These are phyloP conservation scores for Ophion costatus DNA, from an alignment of 2,888 invertebrate species.

Conservation along the genomic window DNA sequence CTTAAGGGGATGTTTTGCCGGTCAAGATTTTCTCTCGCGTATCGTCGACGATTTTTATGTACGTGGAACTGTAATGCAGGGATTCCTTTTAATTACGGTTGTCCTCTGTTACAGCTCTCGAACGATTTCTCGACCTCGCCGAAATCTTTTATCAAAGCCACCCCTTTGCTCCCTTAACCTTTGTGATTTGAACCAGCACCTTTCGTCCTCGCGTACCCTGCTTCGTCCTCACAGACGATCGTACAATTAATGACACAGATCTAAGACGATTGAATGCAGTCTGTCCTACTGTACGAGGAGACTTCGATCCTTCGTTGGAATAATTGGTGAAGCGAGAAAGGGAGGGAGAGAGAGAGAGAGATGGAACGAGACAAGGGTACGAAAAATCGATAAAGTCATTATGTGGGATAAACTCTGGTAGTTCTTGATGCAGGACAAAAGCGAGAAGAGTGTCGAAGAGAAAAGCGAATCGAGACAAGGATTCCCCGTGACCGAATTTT, in stretches of 20 bases:
- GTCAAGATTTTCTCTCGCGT: background rate
- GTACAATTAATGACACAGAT: slow-evolving; percentile 62
- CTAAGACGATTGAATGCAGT: slow-evolving; percentile 48
- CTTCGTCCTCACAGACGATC: slow-evolving; percentile 37
- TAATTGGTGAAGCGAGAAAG: background rate
- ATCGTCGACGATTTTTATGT: slow-evolving; percentile 38
- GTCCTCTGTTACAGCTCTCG: slow-evolving; percentile 11
- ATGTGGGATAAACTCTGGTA: background rate
- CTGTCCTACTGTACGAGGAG: background rate
- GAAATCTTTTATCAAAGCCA: slow-evolving; percentile 4
- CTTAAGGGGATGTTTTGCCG: background rate
- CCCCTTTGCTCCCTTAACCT: background rate
- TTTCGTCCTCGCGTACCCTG: background rate
- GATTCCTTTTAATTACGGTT: slow-evolving; percentile 50
- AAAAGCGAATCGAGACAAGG: background rate
- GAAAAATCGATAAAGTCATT: background rate
- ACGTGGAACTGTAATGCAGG: slow-evolving; percentile 16
- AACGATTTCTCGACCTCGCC: slow-evolving; percentile 25
- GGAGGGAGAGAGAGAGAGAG: background rate
- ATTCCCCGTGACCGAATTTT: background rate
- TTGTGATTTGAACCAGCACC: background rate
- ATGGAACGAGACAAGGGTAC: background rate
- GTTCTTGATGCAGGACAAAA: background rate
- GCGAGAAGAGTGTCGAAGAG: background rate
- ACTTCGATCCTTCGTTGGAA: background rate